A percentile compares a stretch with the other conserved stretches of the same genome.
phyloP scores from a whole-genome alignment of 2,888 invertebrate genomes.

The Calameuta filiformis region DNA sequence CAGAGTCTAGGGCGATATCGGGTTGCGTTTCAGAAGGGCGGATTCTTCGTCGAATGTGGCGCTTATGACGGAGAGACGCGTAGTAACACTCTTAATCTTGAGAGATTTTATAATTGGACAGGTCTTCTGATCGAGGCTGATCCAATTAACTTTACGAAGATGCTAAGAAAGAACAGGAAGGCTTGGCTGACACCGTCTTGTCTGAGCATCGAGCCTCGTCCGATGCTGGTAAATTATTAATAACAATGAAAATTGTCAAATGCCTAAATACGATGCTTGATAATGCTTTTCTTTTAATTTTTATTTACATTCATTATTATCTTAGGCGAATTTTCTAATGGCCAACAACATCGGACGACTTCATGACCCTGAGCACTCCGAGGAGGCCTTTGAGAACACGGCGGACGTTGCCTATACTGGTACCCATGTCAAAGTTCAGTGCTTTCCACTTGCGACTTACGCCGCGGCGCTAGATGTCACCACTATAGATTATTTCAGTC shows the following conservation, averaged over 20 bases:
- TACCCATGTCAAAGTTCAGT: conserved; percentile 65
- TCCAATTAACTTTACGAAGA: conserved; percentile 65
- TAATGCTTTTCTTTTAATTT: conserved; percentile 1
- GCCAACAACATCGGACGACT: conserved; percentile 64
- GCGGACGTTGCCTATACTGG: conserved; percentile 45
- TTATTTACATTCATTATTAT: conserved; percentile 16
- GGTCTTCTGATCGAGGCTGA: conserved; percentile 69
- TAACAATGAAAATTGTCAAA: conserved; percentile 2
- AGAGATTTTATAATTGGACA: conserved; percentile 66
- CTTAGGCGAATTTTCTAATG: conserved; percentile 64
- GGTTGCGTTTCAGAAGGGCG: conserved; percentile 55
- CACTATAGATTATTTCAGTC: conserved; percentile 69
- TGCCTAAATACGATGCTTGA: neutral
- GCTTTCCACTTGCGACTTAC: conserved; percentile 68
- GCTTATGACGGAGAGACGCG: conserved; percentile 70
- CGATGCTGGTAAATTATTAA: conserved; percentile 57
- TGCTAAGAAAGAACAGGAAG: conserved; percentile 65
- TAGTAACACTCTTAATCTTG: conserved; percentile 69
- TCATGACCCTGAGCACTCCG: conserved; percentile 39
- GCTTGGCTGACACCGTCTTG: conserved; percentile 67
- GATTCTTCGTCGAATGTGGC: conserved; percentile 70
- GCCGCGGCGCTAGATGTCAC: conserved; percentile 66
- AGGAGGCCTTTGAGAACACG: conserved; percentile 30
- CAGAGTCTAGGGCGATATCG: neutral
- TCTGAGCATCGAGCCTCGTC: conserved; percentile 62